Base-by-base conservation (phyloP, 2,113 vertebrate genomes). In the Gallinago undulata region DNA sequence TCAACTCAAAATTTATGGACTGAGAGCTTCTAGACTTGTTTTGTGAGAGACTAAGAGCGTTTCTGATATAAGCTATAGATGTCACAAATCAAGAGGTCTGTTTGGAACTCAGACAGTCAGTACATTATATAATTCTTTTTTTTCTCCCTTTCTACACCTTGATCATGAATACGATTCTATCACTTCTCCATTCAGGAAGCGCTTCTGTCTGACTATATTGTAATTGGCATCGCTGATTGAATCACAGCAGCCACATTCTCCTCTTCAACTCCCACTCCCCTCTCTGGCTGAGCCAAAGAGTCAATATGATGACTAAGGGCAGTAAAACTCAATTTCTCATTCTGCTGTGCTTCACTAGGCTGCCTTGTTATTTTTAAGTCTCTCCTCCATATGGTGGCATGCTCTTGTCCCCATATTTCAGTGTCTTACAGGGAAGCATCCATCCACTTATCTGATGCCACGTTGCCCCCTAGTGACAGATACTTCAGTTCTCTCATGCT, bases 381-480 rank as follows among this genome's bases (percentile, higher is more conserved):
- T 60, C 19, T 87, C 39, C 60, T 84, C 72, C 43, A 37, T 51
- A 39, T 47, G 72, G n/a, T 48, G 51, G 23, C 33, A 39, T 5
- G 25, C 16, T 60, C 72, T 47, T 43, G 28, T 88, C 63, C 28
- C 64, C 47, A 3, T 92, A 88, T 79, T 93, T 96, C 91, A 76
- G 31, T 63, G 35, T 59, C 59, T 84, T 62, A 27, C 28, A 33
- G 24, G 24, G 19, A 7, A 72, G 11, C 17, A 69, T 64, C 23
- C 22, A n/a, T 67, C 11, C 24, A 15, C 24, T 80, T 88, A 43
- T 48, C 83, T 64, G 51, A 78, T 93, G 35, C 64, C 45, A 78
- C 8, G 39, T 94, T 96, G 90, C 88, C 90, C 85, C 6, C 90
- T 94, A 86, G 90, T 89, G 93, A 85, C 93, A 87, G 24, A n/a